Evolutionary conservation across 1,140 invertebrate genomes (phyloP).

Genomic region (Hermatobates lingyangjiaoensis): DNA sequence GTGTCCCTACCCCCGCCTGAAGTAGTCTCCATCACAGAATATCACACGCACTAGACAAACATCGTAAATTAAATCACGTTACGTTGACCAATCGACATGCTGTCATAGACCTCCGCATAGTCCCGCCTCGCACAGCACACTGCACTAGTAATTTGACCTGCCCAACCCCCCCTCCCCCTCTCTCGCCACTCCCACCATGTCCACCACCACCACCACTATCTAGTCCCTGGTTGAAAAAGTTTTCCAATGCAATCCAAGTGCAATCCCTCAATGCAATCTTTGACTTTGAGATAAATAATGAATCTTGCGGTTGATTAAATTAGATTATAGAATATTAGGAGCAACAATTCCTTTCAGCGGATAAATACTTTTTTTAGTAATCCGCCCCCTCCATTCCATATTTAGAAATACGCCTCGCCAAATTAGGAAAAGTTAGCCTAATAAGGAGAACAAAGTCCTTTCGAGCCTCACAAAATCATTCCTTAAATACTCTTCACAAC

Average conservation of each 20-base stretch:
- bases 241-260: too few relatives aligned
- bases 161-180: constrained; percentile 4
- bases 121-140: too few relatives aligned
- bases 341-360: too few relatives aligned
- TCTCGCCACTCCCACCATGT: too few relatives aligned
- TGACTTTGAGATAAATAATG: too few relatives aligned
- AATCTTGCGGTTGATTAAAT: too few relatives aligned
- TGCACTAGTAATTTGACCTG: constrained; percentile 5
- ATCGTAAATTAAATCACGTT: not conserved
- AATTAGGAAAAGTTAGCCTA: constrained; percentile 24
- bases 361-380: not conserved
- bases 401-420: constrained; percentile 24
- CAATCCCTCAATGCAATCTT: too few relatives aligned
- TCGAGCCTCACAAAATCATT: not conserved
- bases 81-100: too few relatives aligned
- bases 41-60: constrained; percentile 12
- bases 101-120: too few relatives aligned
- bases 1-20: constrained; percentile 56
- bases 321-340: too few relatives aligned
- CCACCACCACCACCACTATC: too few relatives aligned
- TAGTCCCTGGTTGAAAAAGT: too few relatives aligned
- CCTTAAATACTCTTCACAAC: not conserved
- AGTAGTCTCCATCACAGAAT: constrained; percentile 45
- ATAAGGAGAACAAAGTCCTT: constrained; percentile 21
- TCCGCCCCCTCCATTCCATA: constrained; percentile 19